Conservation (phyloP, 2,797 vertebrate species). For the Garrulus glandarius region DNA sequence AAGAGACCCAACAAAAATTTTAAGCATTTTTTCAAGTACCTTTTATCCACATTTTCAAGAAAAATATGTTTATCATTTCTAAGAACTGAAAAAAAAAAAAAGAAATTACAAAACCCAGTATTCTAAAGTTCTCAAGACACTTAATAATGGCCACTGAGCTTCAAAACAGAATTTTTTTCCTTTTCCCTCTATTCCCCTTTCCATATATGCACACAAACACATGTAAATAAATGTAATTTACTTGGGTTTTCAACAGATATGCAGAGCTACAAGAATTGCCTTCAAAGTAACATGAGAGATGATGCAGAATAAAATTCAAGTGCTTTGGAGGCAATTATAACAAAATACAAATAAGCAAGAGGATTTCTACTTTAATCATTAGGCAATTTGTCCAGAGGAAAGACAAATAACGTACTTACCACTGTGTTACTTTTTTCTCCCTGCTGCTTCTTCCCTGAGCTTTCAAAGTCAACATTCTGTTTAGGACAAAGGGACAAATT, state of each 20-base stretch:
- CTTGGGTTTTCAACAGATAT: background rate
- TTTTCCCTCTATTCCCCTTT: background rate
- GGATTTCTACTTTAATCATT: background rate
- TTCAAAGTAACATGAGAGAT: background rate
- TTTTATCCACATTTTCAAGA: background rate
- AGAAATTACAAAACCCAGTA: background rate
- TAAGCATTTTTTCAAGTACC: background rate
- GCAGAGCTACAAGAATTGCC: background rate
- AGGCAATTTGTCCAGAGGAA: background rate
- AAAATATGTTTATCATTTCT: background rate
- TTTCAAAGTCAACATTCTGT: constrained; percentile 80
- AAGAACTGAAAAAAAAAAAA: background rate
- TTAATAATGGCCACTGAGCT: background rate
- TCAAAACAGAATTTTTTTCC: background rate
- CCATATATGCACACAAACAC: background rate
- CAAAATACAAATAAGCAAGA: background rate
- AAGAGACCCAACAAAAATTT: background rate
- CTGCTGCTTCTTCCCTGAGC: constrained; percentile 79
- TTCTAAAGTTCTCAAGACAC: background rate
- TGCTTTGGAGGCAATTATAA: background rate
- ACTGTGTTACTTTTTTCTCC: constrained; percentile 71
- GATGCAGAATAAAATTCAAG: background rate
- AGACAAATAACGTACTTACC: constrained; percentile 69
- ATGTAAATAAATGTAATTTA: background rate
- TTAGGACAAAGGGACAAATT: constrained; percentile 45